Base-by-base conservation (phyloP, 2,113 vertebrate species). In the Todiramphus saurophagus region DNA sequence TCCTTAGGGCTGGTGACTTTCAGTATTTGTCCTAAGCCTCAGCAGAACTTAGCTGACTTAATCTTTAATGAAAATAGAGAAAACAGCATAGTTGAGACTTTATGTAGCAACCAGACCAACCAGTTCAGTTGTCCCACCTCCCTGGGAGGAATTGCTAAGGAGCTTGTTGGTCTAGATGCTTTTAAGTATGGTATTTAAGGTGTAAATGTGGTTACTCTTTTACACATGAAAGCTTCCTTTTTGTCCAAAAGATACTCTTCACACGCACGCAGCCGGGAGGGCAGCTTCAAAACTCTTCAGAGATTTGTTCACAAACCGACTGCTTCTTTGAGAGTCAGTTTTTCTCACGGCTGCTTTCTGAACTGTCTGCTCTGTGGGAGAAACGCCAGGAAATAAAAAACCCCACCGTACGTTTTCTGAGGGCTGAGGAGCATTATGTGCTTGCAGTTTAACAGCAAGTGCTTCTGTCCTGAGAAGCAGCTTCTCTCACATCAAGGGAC, bases 81-180 rank as follows among this genome's bases (percentile, higher is more conserved):
- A 80, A 85, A 75, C 51, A 10, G 64, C 39, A 3, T 63, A 67
- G 46, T 83, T 31, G 56, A 50, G 85, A 25, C 91, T 93, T 78
- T 81, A 53, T 90, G 75, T 86, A 93, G 96, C 41, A 92, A 89
- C 92, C 83, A 82, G 93, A 43, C 74, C 6, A 13, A 83, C 91
- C 72, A 75, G 87, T 83, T 62, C 37, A 11, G 5, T 46, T 62
- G 75, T 91, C 89, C 87, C 70, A 44, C 83, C 93, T 87, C 80
- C 35, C 69, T 46, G 73, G 79, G 37, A 95, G 88, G 93, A 56
- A 79, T 56, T 43, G 89, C 89, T 66, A 4, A 27, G 83, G 86
- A 96, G 83, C 92, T 96, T 11, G 93, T 95, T 81, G 64, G 68
- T 83, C 81, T 60, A 39, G 86, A 94, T 91, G 81, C 44, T 92